These are phyloP conservation scores for Nyctalus aviator DNA, from an alignment of 2,797 vertebrate genomes.

Conservation along the genomic window DNA sequence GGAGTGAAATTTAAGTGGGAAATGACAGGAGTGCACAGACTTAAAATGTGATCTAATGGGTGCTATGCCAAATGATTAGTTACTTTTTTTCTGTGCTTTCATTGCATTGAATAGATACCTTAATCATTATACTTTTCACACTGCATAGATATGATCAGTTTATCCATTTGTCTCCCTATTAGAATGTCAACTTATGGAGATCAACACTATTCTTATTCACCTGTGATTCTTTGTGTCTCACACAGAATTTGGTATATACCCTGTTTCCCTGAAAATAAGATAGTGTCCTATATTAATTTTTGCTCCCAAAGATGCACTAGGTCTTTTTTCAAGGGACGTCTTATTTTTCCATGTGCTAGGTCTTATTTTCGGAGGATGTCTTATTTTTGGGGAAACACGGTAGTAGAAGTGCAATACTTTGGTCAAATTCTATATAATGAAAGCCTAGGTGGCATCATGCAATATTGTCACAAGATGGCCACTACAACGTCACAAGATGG, in stretches of 20 bases:
- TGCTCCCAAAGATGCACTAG: no score
- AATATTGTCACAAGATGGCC: no score
- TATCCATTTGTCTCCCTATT: not conserved
- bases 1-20: not conserved
- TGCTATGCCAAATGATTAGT: not conserved
- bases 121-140: not conserved
- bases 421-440: not conserved
- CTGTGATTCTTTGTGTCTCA: not conserved
- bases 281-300: no score
- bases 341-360: no score
- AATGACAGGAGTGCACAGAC: not conserved
- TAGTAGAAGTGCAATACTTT: not conserved
- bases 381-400: no score
- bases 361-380: no score
- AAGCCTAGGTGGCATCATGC: no score
- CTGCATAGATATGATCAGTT: not conserved
- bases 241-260: not conserved
- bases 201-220: not conserved
- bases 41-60: not conserved
- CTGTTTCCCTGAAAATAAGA: no score
- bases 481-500: no score
- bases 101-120: not conserved
- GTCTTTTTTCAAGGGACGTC: no score
- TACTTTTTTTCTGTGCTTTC: not conserved
- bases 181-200: not conserved